A percentile compares a stretch with the other conserved stretches of the same genome.
Conservation (phyloP, 2,113 vertebrate species). For the Corapipo altera region DNA sequence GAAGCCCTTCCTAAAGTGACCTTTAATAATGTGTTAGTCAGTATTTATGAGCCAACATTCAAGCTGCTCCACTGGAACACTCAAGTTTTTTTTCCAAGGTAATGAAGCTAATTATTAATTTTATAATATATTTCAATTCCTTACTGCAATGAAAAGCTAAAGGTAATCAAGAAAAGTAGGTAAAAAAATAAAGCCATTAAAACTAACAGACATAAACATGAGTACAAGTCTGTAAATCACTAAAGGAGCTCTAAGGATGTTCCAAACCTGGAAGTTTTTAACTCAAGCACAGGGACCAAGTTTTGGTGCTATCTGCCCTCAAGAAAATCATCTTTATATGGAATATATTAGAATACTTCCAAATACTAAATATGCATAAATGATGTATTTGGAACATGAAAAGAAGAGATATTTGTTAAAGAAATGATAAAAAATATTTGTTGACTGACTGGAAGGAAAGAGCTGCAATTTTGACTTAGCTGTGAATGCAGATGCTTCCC, state of each 20-base stretch:
- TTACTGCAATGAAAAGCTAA: background rate
- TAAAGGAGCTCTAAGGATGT: background rate
- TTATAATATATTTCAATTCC: background rate
- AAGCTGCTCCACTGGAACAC: background rate
- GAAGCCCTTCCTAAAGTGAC: background rate
- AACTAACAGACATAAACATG: background rate
- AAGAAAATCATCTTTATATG: background rate
- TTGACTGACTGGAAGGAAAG: constrained; percentile 13
- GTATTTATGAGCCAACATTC: background rate
- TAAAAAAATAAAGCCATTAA: background rate
- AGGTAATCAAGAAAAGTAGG: background rate
- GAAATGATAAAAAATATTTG: constrained; percentile 2
- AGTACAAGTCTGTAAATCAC: background rate
- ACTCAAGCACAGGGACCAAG: background rate
- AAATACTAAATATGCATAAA: constrained; percentile 10
- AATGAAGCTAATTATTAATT: background rate
- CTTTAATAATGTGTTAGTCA: background rate
- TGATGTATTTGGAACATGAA: constrained; percentile 33
- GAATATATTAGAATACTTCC: constrained; percentile 25
- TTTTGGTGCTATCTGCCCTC: background rate
- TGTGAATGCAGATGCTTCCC: constrained; percentile 2
- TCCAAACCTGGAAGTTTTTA: background rate
- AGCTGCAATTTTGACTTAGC: background rate
- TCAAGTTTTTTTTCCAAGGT: background rate
- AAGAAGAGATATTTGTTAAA: constrained; percentile 7